Evolutionary conservation across 2,797 vertebrate genomes (phyloP).

Genomic region (Ctenochaetus hawaiiensis): DNA sequence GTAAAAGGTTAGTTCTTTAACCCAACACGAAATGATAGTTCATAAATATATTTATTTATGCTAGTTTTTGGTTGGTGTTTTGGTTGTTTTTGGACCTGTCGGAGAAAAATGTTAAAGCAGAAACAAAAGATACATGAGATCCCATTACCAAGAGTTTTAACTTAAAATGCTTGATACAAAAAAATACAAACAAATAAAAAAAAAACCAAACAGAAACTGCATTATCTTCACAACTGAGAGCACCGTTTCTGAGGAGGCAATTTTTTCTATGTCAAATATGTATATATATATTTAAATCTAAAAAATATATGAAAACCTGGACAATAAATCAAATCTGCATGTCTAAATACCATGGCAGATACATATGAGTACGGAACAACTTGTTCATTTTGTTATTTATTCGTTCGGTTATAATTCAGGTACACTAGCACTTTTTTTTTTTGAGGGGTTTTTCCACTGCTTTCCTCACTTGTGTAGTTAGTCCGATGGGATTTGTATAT

Average conservation of each 20-base stretch:
- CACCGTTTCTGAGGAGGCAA: too few species aligned
- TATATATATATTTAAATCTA: too few species aligned
- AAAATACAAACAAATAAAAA: too few species aligned
- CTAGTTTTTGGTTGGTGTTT: neutral
- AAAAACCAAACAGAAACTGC: too few species aligned
- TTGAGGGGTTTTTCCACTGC: too few species aligned
- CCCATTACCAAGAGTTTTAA: too few species aligned
- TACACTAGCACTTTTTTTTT: neutral
- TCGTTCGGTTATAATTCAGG: neutral
- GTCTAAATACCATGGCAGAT: neutral
- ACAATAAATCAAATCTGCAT: neutral
- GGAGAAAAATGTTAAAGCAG: neutral
- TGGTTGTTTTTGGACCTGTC: neutral
- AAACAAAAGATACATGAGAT: neutral
- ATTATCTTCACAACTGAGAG: too few species aligned
- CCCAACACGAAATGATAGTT: neutral
- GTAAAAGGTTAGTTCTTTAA: neutral
- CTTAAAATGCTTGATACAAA: too few species aligned
- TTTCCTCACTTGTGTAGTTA: too few species aligned
- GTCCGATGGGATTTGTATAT: too few species aligned
- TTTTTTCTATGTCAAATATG: too few species aligned
- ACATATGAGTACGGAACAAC: neutral
- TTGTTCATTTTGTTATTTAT: neutral
- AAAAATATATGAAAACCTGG: too few species aligned
- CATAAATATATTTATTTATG: neutral